These are phyloP conservation scores for Drosophila yakuba DNA, from an alignment of 1,140 invertebrate genomes.

Conservation along the genomic window DNA sequence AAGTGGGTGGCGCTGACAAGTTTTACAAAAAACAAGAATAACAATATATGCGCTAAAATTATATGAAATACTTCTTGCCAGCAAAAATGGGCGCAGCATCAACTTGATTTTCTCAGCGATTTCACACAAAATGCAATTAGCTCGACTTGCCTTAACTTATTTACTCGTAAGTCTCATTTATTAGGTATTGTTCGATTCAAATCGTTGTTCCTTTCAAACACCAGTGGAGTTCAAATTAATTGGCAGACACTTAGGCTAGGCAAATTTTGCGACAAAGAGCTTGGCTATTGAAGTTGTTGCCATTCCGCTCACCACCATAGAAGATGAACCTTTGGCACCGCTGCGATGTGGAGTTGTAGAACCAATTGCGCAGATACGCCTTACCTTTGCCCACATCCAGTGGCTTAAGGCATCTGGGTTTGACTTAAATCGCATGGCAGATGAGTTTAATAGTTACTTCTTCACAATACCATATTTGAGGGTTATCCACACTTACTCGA, in stretches of 20 bases:
- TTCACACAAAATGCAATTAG: conserved; percentile 55
- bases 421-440: not conserved
- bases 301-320: conserved; percentile 16
- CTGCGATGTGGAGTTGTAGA: conserved; percentile 27
- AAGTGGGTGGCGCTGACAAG: conserved; percentile 79
- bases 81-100: conserved; percentile 69
- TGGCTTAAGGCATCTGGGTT: conserved; percentile 7
- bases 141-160: conserved; percentile 16
- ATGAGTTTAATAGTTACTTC: not conserved
- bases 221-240: not conserved
- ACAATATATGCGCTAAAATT: not conserved
- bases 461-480: too few relatives aligned
- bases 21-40: conserved; percentile 33
- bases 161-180: conserved; percentile 29
- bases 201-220: conserved; percentile 24
- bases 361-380: conserved; percentile 22
- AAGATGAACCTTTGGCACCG: conserved; percentile 30
- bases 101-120: conserved; percentile 44
- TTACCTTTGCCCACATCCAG: conserved; percentile 6
- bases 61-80: conserved; percentile 61
- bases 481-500: not conserved
- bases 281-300: conserved; percentile 29
- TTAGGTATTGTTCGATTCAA: conserved; percentile 24
- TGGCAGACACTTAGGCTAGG: not conserved
- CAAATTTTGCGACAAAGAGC: conserved; percentile 18